A percentile compares a stretch with the other conserved stretches of the same genome.
Conservation (phyloP, 1,140 invertebrate genomes). For the Rhynchophorus ferrugineus region DNA sequence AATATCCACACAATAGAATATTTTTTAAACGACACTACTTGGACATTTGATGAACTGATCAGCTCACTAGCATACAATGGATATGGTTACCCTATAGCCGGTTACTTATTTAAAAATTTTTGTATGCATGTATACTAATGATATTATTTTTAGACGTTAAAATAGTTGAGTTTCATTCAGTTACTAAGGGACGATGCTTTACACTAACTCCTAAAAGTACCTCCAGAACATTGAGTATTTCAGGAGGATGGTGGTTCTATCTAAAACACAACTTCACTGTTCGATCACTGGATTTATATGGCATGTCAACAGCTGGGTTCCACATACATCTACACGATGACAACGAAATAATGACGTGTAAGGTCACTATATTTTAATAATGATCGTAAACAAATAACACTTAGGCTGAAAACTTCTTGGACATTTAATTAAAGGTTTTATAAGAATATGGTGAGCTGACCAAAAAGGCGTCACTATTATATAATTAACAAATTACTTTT, state of each 20-base stretch:
- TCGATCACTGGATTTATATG: constrained; percentile 38
- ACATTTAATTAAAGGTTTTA: no score
- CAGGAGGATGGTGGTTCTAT: constrained; percentile 27
- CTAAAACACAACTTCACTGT: constrained; percentile 16
- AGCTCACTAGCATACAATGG: constrained; percentile 15
- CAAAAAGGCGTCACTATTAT: no score
- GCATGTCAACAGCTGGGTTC: constrained; percentile 32
- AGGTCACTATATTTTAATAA: not conserved
- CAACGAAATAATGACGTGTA: constrained; percentile 21
- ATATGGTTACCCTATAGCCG: not conserved
- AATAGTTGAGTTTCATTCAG: constrained; percentile 6
- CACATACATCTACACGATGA: constrained; percentile 25
- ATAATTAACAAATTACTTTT: no score
- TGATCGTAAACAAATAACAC: no score
- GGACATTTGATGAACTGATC: constrained; percentile 22
- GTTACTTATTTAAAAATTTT: no score
- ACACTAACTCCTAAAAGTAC: constrained; percentile 21
- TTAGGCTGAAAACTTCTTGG: no score
- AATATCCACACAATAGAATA: constrained; percentile 18
- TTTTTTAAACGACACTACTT: constrained; percentile 27
- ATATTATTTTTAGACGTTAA: constrained; percentile 14
- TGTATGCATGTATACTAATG: not conserved
- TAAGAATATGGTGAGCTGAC: no score
- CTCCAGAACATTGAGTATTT: constrained; percentile 19
- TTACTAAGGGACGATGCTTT: constrained; percentile 23